Conservation (phyloP, 2,888 invertebrate genomes). For the Cinara cedri region DNA sequence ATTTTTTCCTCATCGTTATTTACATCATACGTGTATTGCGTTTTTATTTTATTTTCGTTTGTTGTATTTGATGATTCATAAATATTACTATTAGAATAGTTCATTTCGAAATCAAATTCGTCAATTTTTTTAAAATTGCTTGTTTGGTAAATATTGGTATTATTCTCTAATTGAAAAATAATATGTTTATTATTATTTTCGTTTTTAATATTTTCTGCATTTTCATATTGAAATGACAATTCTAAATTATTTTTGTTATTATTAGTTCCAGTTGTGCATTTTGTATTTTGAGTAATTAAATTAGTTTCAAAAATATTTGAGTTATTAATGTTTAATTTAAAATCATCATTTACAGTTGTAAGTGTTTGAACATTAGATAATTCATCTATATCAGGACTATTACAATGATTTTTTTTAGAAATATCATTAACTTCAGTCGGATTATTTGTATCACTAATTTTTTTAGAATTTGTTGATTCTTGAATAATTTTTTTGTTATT, state of each 20-base stretch:
- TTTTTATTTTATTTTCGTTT: background rate
- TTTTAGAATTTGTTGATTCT: background rate
- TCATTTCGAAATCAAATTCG: conserved; percentile 32
- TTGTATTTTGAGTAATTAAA: background rate
- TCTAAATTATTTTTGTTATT: background rate
- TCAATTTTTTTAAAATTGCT: conserved; percentile 17
- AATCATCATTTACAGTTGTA: background rate
- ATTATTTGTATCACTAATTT: background rate
- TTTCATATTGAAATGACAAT: background rate
- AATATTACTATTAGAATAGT: background rate
- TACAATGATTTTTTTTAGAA: background rate
- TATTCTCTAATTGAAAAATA: conserved; percentile 14
- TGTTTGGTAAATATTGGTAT: conserved; percentile 1
- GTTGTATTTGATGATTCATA: background rate
- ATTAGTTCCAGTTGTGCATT: background rate
- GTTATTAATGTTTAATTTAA: background rate
- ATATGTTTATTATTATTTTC: background rate
- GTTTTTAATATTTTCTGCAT: background rate
- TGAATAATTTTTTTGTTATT: conserved; percentile 5
- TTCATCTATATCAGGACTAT: background rate
- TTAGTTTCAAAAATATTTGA: conserved; percentile 20
- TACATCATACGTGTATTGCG: background rate
- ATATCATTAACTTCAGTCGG: background rate
- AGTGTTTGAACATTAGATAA: background rate
- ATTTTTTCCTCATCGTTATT: background rate